Evolutionary conservation across 2,113 vertebrate genomes (phyloP).

Genomic region (Oryzias curvinotus): DNA sequence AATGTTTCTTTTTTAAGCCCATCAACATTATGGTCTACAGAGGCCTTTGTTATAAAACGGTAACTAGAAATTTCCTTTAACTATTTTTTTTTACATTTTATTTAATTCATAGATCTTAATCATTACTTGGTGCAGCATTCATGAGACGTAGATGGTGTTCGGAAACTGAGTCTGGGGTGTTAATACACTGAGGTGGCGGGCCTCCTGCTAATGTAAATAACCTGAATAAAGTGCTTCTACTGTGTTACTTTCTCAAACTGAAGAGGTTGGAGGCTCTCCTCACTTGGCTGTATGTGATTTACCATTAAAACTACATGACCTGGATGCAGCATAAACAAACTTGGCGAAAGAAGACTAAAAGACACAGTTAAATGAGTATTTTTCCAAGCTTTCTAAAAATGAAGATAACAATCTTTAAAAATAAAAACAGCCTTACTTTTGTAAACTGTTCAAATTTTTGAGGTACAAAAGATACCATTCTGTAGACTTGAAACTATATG

Average conservation of each 20-base stretch:
- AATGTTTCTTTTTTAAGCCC: slow-evolving; percentile 50
- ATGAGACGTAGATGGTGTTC: not conserved
- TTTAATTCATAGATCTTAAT: too few species aligned
- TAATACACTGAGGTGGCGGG: not conserved
- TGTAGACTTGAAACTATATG: too few species aligned
- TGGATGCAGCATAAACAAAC: not conserved
- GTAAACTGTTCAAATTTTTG: too few species aligned
- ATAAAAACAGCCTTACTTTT: too few species aligned
- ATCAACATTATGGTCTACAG: slow-evolving; percentile 15
- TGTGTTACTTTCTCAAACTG: not conserved
- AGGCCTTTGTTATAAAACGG: slow-evolving; percentile 37
- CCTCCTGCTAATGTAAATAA: not conserved
- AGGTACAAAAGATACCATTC: too few species aligned
- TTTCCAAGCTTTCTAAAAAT: too few species aligned
- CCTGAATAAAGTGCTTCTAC: not conserved
- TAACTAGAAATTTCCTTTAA: too few species aligned
- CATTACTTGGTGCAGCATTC: slow-evolving; percentile 1
- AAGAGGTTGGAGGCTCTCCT: not conserved
- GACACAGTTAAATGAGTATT: not conserved
- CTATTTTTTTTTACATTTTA: too few species aligned
- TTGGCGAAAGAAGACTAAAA: not conserved
- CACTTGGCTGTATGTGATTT: not conserved
- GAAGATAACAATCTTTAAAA: too few species aligned
- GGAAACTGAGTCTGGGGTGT: not conserved
- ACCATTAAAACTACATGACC: not conserved